Conservation (phyloP, 2,797 vertebrate species). For the Phataginus tricuspis region DNA sequence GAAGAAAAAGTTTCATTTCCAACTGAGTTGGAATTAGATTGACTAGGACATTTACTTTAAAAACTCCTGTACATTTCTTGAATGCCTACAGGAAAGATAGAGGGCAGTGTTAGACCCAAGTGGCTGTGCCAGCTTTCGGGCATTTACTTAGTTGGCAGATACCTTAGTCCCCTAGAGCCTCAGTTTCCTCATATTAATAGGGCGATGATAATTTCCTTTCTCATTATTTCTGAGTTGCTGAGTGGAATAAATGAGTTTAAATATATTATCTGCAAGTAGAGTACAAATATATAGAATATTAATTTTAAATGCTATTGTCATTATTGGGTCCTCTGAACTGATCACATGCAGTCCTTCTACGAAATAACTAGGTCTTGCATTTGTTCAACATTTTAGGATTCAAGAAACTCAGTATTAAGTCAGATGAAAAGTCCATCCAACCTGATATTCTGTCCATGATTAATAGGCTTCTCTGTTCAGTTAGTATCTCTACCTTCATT, state of each 20-base stretch:
- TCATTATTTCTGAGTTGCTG: neutral
- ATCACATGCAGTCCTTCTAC: neutral
- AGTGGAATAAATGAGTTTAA: neutral
- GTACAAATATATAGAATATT: neutral
- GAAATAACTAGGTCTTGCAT: neutral
- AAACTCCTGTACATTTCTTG: neutral
- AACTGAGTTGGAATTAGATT: neutral
- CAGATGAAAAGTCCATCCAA: neutral
- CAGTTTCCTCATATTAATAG: neutral
- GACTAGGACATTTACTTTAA: neutral
- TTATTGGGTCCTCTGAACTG: neutral
- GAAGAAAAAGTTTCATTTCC: neutral
- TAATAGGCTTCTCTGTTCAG: neutral
- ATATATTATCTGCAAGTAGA: neutral
- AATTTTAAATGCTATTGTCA: neutral
- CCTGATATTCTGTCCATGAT: neutral
- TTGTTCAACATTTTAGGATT: neutral
- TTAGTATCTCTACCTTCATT: neutral
- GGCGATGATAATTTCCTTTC: neutral
- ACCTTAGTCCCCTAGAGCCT: neutral
- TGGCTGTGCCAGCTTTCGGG: fast-evolving
- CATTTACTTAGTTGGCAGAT: neutral
- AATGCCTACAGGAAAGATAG: neutral
- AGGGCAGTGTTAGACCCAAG: fast-evolving
- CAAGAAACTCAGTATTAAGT: neutral